Percentiles rank a stretch among this genome's conserved stretches.
phyloP scores from a whole-genome alignment of 1,140 invertebrate genomes.

The Monomorium pharaonis region DNA sequence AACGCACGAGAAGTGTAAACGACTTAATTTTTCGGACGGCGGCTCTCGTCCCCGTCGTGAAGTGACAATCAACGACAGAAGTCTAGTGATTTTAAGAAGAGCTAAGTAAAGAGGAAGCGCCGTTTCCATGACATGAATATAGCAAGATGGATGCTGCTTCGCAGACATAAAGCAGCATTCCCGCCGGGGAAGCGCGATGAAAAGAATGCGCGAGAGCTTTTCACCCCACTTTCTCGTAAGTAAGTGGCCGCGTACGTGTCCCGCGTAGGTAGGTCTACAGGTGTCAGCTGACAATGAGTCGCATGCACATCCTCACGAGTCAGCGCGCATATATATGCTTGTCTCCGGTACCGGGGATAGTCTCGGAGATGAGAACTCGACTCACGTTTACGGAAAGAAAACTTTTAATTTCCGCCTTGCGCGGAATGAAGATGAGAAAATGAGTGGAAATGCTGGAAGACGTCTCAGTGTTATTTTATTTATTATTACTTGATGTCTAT shows the following conservation, averaged over 20 bases:
- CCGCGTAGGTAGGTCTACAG: slow-evolving; percentile 79
- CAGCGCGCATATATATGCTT: not conserved
- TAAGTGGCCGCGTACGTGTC: slow-evolving; percentile 80
- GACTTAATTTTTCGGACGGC: slow-evolving; percentile 78
- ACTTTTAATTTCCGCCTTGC: slow-evolving; percentile 81
- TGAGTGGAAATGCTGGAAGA: slow-evolving; percentile 72
- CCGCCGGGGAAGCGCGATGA: slow-evolving; percentile 76
- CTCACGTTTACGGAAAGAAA: slow-evolving; percentile 65
- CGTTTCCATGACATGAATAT: not conserved
- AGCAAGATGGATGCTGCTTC: slow-evolving; percentile 54
- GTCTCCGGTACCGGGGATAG: not conserved
- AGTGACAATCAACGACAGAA: slow-evolving; percentile 37
- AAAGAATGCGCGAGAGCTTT: slow-evolving; percentile 78
- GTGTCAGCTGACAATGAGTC: slow-evolving; percentile 83
- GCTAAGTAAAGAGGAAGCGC: slow-evolving; percentile 37
- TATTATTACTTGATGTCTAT: not conserved
- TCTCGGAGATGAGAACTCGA: slow-evolving; percentile 12
- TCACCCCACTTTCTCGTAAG: slow-evolving; percentile 71
- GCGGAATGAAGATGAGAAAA: slow-evolving; percentile 78
- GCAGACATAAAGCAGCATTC: slow-evolving; percentile 63
- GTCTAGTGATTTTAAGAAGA: slow-evolving; percentile 43
- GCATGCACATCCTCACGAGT: slow-evolving; percentile 52
- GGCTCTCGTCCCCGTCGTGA: slow-evolving; percentile 38
- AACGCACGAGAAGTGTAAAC: slow-evolving; percentile 63
- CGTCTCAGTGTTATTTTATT: not conserved